Evolutionary conservation across 2,888 invertebrate species (phyloP), one percentile per base, ranked within the genome.

Genomic region (Pterobdella sp.): DNA sequence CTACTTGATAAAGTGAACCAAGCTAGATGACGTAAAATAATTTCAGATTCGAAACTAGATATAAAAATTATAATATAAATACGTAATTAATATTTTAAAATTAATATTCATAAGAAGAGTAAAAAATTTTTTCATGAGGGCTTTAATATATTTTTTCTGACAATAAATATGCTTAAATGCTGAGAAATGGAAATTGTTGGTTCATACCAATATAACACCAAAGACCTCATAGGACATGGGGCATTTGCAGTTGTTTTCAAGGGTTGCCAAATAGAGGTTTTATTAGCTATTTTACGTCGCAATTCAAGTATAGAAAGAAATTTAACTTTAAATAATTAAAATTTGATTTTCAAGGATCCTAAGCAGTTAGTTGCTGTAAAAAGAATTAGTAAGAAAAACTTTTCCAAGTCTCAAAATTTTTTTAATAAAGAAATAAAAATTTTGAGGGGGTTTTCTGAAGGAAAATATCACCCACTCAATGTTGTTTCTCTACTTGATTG

Each of bases 191-290:
- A 56, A n/a, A 56, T 89, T 80, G 90, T 97, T 80, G 96, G 96
- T 80, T 94, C 95, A 84, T 98, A 92, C 86, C 95, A 96, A 85
- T 97, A 94, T 86, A 91, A 90, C 85, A 91, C 90, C 84, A 93
- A 94, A 86, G 96, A 97, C 86, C 89, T 97, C 82, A 92, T 99
- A 81, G 98, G 98, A 77, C 96, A 97, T 86, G 98, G 98, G 81
- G 98, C 98, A 80, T 98, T 98, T 87, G 98, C 98, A 77, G 93
- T 97, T 84, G 98, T 99, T 80, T 99, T 92, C 87, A 94, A 93
- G 87, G 98, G 98, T 84, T 88, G 93, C 84, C 90, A 91, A 85
- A 91, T 91, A 87, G 81, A 82, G 81, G 83, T 84, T 56, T 56
- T 56, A 42, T 42, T 42, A 42, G 10, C 22, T 42, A 42, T 42